These are phyloP conservation scores for Hylomyscus alleni DNA, from an alignment of 2,797 vertebrate genomes.

Conservation along the genomic window DNA sequence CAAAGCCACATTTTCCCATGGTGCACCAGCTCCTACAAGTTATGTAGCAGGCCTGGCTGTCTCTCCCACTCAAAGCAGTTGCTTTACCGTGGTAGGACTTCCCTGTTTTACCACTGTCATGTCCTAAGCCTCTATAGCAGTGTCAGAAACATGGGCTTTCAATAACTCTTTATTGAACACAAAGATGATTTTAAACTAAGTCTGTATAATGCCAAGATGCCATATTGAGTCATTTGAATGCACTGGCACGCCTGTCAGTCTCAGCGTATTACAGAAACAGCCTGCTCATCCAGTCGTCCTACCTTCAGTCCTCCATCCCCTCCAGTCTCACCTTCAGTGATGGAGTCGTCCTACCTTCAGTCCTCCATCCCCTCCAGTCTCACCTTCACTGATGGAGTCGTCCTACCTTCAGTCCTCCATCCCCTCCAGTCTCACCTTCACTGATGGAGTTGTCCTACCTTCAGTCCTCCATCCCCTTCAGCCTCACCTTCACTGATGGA, in stretches of 20 bases:
- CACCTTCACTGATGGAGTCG: too few relatives aligned
- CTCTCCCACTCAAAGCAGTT: neutral
- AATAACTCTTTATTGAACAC: conserved; percentile 34
- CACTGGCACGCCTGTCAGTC: neutral
- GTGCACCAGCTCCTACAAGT: neutral
- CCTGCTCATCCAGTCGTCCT: neutral
- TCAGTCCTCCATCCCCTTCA: neutral
- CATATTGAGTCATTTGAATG: neutral
- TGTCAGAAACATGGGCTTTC: conserved; percentile 28
- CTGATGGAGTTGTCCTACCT: neutral
- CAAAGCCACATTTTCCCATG: neutral
- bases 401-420: neutral
- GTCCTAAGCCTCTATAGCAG: neutral
- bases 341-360: neutral
- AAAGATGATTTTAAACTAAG: neutral
- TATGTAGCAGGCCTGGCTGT: neutral
- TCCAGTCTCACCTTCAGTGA: neutral
- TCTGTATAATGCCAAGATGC: neutral
- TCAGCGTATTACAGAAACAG: neutral
- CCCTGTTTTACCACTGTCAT: neutral
- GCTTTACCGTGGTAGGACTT: neutral
- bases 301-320: neutral
- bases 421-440: neutral
- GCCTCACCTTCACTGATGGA: too few relatives aligned
- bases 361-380: neutral